These are phyloP conservation scores for Conus ventricosus DNA, from an alignment of 1,140 invertebrate species.

Conservation along the genomic window DNA sequence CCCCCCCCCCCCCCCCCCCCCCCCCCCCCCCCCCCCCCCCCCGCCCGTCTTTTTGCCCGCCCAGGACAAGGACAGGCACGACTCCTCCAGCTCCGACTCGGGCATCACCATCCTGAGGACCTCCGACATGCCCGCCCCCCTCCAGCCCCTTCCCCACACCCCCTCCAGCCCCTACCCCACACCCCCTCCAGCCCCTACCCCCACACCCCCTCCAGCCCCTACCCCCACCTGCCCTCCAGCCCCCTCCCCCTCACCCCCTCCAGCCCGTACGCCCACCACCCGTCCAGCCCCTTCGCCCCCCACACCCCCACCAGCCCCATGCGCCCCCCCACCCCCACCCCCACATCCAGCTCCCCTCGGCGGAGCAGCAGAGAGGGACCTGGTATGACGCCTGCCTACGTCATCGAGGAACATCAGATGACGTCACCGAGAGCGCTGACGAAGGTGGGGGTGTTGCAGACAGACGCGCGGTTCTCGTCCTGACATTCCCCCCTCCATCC, in stretches of 20 bases:
- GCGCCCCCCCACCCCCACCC: neutral
- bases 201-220: constrained; percentile 15
- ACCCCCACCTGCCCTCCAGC: neutral
- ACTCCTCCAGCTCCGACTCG: constrained; percentile 70
- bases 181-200: constrained; percentile 7
- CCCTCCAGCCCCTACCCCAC: constrained; percentile 22
- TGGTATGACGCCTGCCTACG: constrained; percentile 25
- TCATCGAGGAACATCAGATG: neutral
- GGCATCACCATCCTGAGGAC: constrained; percentile 66
- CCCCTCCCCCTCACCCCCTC: neutral
- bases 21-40: no score
- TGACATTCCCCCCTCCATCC: neutral
- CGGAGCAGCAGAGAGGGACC: constrained; percentile 42
- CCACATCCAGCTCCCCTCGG: neutral
- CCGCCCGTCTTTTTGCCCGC: neutral
- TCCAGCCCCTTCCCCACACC: constrained; percentile 54
- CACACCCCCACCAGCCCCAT: neutral
- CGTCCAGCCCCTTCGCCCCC: neutral
- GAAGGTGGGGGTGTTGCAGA: neutral
- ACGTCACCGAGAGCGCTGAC: neutral
- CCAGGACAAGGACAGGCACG: constrained; percentile 64
- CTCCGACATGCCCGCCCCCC: constrained; percentile 58
- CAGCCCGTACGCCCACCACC: neutral
- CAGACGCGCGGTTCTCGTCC: neutral
- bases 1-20: no score